phyloP scores from a whole-genome alignment of 1,140 invertebrate genomes.

The Eriocheir sinensis region DNA sequence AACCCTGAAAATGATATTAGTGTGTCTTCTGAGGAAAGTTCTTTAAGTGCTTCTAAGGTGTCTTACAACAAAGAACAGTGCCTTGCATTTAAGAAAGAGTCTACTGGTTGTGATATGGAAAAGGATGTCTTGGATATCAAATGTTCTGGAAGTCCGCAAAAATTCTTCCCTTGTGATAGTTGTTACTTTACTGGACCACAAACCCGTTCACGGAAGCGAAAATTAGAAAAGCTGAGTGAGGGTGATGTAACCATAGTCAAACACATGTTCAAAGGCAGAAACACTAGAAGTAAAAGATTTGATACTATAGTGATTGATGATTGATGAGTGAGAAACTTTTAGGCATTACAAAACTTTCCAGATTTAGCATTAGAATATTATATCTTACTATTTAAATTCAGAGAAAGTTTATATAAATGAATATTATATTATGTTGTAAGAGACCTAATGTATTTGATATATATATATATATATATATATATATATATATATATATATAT shows the following conservation, averaged over 20 bases:
- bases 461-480: constrained; percentile 34
- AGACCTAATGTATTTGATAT: no score
- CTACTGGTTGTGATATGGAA: constrained; percentile 59
- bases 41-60: constrained; percentile 64
- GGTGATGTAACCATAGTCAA: constrained; percentile 71
- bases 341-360: constrained; percentile 75
- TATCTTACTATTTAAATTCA: constrained; percentile 63
- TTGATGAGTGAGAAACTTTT: constrained; percentile 72
- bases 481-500: not conserved
- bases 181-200: constrained; percentile 69
- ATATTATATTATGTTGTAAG: no score
- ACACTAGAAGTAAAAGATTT: constrained; percentile 75
- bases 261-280: constrained; percentile 74
- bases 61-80: constrained; percentile 74
- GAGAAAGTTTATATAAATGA: constrained; percentile 76
- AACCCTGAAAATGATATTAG: constrained; percentile 56
- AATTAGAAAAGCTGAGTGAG: constrained; percentile 76
- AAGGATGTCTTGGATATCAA: constrained; percentile 57
- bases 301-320: constrained; percentile 76
- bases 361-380: constrained; percentile 69
- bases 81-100: constrained; percentile 71
- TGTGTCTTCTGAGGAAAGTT: constrained; percentile 59
- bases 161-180: constrained; percentile 50
- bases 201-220: constrained; percentile 77
- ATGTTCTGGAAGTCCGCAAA: constrained; percentile 60